phyloP scores from a whole-genome alignment of 2,888 invertebrate species.

The Falcaria lacertinaria region DNA sequence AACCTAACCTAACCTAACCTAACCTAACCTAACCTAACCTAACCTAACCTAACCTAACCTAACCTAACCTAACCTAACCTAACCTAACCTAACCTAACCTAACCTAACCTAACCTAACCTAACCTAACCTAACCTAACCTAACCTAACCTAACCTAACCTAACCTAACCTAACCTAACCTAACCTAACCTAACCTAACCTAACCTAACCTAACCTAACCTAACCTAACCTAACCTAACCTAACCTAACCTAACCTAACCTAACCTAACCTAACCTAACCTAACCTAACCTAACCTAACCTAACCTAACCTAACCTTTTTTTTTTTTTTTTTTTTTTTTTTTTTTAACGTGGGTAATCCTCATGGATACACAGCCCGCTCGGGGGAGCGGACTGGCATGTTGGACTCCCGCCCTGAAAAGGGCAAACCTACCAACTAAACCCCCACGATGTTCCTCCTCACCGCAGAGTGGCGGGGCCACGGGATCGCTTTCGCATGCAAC shows the following conservation, averaged over 20 bases:
- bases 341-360: too few relatives aligned
- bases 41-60: conserved; percentile 11
- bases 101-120: conserved; percentile 8
- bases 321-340: too few relatives aligned
- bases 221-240: conserved; percentile 2
- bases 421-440: too few relatives aligned
- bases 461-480: too few relatives aligned
- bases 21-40: conserved; percentile 11
- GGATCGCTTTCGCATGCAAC: too few relatives aligned
- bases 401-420: too few relatives aligned
- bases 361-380: too few relatives aligned
- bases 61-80: conserved; percentile 11
- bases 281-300: conserved; percentile 10
- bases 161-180: conserved; percentile 11
- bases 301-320: too few relatives aligned
- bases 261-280: conserved; percentile 14
- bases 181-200: conserved; percentile 11
- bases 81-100: conserved; percentile 8
- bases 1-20: conserved; percentile 10
- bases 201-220: conserved; percentile 9
- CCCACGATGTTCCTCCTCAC: too few relatives aligned
- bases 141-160: conserved; percentile 11
- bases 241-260: conserved; percentile 10
- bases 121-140: conserved; percentile 10
- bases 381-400: too few relatives aligned